phyloP scores from a whole-genome alignment of 2,797 vertebrate species.

The Micrastur ruficollis region DNA sequence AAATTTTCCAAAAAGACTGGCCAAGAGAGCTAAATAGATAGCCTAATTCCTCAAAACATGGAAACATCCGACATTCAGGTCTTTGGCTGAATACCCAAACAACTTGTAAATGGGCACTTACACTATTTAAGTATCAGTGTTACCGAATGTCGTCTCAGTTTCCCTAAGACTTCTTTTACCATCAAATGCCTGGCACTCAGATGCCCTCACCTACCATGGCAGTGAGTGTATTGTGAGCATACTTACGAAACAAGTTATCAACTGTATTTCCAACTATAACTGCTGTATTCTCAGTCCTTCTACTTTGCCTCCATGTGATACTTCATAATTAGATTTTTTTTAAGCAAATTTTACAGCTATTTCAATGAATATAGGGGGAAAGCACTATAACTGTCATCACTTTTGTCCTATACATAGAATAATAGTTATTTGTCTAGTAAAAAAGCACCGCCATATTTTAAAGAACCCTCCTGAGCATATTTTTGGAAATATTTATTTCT shows the following conservation, averaged over 20 bases:
- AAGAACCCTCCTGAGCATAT: neutral
- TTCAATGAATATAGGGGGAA: neutral
- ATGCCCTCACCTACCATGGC: neutral
- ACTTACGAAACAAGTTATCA: neutral
- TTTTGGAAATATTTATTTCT: conserved; percentile 29
- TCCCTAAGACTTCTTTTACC: neutral
- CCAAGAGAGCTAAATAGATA: neutral
- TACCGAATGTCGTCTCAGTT: neutral
- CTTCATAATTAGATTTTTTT: neutral
- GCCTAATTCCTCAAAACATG: neutral
- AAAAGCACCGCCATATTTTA: neutral
- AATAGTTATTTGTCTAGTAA: neutral
- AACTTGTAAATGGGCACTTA: neutral
- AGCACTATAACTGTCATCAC: neutral
- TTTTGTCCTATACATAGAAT: neutral
- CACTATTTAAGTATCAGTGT: neutral
- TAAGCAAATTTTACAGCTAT: neutral
- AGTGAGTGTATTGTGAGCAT: neutral
- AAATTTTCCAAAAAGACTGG: neutral
- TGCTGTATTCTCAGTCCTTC: neutral
- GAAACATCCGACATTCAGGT: neutral
- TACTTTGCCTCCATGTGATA: neutral
- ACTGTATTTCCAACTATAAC: neutral
- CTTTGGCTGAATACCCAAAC: neutral
- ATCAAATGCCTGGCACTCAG: neutral